Evolutionary conservation across 2,888 invertebrate species (phyloP), one percentile per base, ranked within the genome.

Genomic region (Leucozona laternaria): DNA sequence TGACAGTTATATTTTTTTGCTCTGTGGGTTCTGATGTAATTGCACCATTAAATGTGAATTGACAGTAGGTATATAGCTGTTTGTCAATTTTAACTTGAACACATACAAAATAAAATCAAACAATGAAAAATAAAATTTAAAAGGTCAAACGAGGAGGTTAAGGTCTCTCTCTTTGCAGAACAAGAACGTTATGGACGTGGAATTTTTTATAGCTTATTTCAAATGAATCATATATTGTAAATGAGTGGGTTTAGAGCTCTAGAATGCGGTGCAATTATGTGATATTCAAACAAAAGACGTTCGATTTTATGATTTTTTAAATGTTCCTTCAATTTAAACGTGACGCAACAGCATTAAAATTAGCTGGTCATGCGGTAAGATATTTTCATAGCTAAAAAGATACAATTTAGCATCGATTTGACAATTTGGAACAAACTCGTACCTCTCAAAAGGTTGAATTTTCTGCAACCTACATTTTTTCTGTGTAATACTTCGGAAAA

Each of bases 11-110:
- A 73, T 53, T 40, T 2, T 53, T 40, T 2, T 45, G 55, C 53
- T 48, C 10, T 25, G 2, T 25, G 2, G 20, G 22, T 34, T 45
- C 43, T 80, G 71, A 71, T 80, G 53, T 80, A 80, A 84, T 80
- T 84, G 71, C 71, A 34, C 79, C 66, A 76, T 72, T 76, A 77
- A 84, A 80, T 37, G 48, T 53, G 15, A 71, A 84, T 50, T 79
- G n/a, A n/a, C n/a, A n/a, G 34, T 17, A 7, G 28, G 22, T 58
- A 25, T 34, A 20, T 17, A 31, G 8, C 8, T 17, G 48, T 64
- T 64, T 45, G 6, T 2, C 45, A 45, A 45, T 43, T 64, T 64
- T 45, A 17, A 45, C 8, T 2, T 5, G n/a, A 17, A 45, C 17
- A 48, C 10, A n/a, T 13, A 13, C 6, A n/a, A 60, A 43, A 45